These are phyloP conservation scores for Drosophila tropicalis DNA, from an alignment of 1,140 invertebrate species.

Conservation along the genomic window DNA sequence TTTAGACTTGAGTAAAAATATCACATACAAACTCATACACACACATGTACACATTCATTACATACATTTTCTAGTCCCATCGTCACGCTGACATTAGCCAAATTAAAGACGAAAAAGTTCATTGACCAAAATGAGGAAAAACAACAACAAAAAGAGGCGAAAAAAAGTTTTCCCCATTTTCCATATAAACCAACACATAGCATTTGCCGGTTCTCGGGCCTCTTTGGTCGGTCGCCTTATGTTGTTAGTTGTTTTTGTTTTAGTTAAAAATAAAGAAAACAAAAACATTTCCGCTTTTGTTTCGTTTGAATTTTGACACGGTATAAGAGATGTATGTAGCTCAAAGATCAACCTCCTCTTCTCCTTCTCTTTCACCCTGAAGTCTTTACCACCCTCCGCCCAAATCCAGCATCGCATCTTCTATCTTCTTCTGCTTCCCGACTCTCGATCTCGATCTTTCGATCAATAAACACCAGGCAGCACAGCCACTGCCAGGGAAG, in stretches of 20 bases:
- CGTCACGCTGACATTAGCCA: slow-evolving; percentile 18
- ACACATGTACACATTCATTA: too few species aligned
- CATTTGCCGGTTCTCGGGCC: slow-evolving; percentile 15
- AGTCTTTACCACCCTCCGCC: slow-evolving; percentile 10
- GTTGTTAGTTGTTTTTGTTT: slow-evolving; percentile 63
- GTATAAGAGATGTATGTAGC: slow-evolving; percentile 33
- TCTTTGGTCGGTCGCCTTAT: slow-evolving; percentile 17
- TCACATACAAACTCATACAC: too few species aligned
- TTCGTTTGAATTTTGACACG: slow-evolving; percentile 78
- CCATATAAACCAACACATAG: slow-evolving; percentile 33
- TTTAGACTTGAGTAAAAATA: too few species aligned
- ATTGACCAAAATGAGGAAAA: slow-evolving; percentile 58
- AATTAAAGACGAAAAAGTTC: slow-evolving; percentile 56
- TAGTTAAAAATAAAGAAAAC: slow-evolving; percentile 76
- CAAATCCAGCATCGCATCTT: background rate
- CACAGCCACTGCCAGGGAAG: slow-evolving; percentile 39
- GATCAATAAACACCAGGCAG: slow-evolving; percentile 36
- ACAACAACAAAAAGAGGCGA: background rate
- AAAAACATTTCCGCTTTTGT: slow-evolving; percentile 80
- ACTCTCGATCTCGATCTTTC: slow-evolving; percentile 14
- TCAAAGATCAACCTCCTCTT: background rate
- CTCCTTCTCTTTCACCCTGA: slow-evolving; percentile 39
- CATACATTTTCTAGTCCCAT: too few species aligned
- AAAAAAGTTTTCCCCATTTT: slow-evolving; percentile 36
- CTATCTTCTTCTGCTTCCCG: slow-evolving; percentile 2